Evolutionary conservation across 1,140 invertebrate genomes (phyloP).

Genomic region (Bilobella aurantiaca): DNA sequence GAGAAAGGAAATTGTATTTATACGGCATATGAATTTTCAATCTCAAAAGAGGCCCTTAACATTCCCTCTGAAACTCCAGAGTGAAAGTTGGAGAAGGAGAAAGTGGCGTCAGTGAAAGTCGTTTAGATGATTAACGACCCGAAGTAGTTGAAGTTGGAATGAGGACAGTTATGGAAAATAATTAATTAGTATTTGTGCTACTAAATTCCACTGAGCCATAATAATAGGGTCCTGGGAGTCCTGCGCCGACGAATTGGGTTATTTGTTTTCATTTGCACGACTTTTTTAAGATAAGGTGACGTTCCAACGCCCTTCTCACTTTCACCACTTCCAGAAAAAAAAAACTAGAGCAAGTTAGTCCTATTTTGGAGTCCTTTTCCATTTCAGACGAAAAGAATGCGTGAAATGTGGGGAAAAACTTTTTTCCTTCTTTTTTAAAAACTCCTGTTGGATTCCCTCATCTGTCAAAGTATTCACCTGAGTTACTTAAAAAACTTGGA

Average conservation of each 20-base stretch:
- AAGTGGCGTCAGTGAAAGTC: not conserved
- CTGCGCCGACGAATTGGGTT: not conserved
- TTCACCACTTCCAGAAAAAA: not conserved
- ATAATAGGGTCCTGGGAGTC: not conserved
- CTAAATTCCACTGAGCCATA: not conserved
- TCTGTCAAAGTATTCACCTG: too few relatives aligned
- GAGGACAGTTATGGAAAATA: conserved; percentile 1
- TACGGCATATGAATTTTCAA: too few relatives aligned
- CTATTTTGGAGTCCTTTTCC: not conserved
- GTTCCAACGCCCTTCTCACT: not conserved
- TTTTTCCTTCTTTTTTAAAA: not conserved
- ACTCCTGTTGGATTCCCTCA: not conserved
- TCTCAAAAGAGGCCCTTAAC: too few relatives aligned
- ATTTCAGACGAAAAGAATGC: too few relatives aligned
- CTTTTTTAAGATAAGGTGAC: not conserved
- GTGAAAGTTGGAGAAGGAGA: not conserved
- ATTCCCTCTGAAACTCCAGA: not conserved
- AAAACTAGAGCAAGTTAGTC: not conserved
- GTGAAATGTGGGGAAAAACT: too few relatives aligned
- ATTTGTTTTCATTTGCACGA: not conserved
- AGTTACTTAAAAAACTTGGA: too few relatives aligned
- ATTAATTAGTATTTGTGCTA: conserved; percentile 5
- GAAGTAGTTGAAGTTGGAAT: not conserved
- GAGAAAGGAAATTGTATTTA: not conserved
- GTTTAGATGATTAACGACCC: not conserved